Evolutionary conservation across 2,888 invertebrate genomes (phyloP), one percentile per base, ranked within the genome.

Genomic region (Rhamphomyia laevipes): DNA sequence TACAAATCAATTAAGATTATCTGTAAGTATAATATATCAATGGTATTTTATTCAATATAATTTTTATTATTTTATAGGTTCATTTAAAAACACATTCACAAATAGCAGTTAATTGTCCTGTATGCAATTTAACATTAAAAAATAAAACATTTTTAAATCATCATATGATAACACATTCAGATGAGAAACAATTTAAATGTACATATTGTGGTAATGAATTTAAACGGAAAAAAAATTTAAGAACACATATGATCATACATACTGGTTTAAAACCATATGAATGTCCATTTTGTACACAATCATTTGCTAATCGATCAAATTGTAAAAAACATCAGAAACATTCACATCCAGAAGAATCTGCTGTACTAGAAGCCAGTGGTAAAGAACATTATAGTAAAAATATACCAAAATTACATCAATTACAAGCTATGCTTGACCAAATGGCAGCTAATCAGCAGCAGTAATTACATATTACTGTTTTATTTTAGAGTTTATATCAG

Each of bases 291-390:
- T 71, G 70, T 51, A 64, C 61, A 9, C 64, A 63, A 48, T 62
- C 66, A 6, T 71, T 70, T 52, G 63, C 70, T 1, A 70, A 71
- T 48, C 71, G 70, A 12, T 66, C 70, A 13, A 71, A 71, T 55
- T 71, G 70, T 49, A 61, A 71, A 11, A 67, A 65, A 51, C 70
- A 71, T 51, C 70, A 70, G 45, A 68, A 68, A 23, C 67, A 68
- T 43, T 53, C 63, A 1, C 70, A 71, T 60, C 67, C 70, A 1
- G 57, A 55, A 15, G 70, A 70, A 51, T 53, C 7, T 15, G 42
- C 69, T 0, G 68, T 64, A 13, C 63, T 68, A 51, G 70, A 71
- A 54, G 62, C 68, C 1, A 21, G 13, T 21, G 42, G 42, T 27
- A 23, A 21, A 42, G 21, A 23, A 27, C 23, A 23, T 23, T 15